Conservation (phyloP, 30 jellyfish, hydroid and myxozoan species). For the Aurelia sp. region DNA sequence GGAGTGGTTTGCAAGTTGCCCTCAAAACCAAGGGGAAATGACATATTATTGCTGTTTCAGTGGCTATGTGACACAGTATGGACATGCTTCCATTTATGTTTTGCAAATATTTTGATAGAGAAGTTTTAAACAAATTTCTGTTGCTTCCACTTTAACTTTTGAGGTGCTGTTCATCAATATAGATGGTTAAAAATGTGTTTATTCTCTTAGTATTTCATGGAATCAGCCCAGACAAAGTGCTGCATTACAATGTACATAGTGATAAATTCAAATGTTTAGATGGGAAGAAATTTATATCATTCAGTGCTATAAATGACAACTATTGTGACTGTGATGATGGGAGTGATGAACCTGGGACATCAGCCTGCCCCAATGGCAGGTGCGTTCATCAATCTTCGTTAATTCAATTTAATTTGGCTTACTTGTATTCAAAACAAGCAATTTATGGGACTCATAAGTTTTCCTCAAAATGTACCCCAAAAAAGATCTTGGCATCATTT, state of each 20-base stretch:
- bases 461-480: not conserved
- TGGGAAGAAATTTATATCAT: conserved; percentile 21
- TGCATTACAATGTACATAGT: conserved; percentile 5
- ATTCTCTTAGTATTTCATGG: conserved; percentile 27
- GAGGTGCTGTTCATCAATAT: not conserved
- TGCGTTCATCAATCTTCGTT: conserved; percentile 8
- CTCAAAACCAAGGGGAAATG: too few relatives aligned
- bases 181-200: not conserved
- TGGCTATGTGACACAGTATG: too few relatives aligned
- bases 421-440: not conserved
- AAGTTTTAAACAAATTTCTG: too few relatives aligned
- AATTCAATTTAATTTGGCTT: not conserved
- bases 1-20: too few relatives aligned
- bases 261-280: conserved; percentile 30
- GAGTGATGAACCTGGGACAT: conserved; percentile 93
- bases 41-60: too few relatives aligned
- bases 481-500: too few relatives aligned
- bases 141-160: not conserved
- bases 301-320: conserved; percentile 64
- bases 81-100: too few relatives aligned
- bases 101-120: too few relatives aligned
- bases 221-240: conserved; percentile 11
- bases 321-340: conserved; percentile 94
- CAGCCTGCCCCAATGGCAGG: conserved; percentile 90
- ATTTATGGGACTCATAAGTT: not conserved